Conservation (phyloP, 2,797 vertebrate genomes). For the Botia almorhae region DNA sequence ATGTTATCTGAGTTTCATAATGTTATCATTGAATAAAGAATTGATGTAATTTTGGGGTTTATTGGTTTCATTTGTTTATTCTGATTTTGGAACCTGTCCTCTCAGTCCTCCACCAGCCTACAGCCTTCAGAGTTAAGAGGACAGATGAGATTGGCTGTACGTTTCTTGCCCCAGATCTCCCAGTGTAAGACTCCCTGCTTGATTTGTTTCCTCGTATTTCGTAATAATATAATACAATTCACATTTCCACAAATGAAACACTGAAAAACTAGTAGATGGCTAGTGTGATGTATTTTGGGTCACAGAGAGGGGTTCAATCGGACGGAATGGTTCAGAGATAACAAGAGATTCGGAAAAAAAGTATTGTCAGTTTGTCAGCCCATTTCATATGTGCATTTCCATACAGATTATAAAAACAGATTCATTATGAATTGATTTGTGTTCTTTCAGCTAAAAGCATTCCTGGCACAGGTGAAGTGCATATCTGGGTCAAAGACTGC, state of each 20-base stretch:
- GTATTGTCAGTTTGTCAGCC: too few relatives aligned
- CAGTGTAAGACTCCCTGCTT: constrained; percentile 70
- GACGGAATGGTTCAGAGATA: background rate
- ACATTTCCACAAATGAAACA: background rate
- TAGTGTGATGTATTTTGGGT: background rate
- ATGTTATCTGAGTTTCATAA: too few relatives aligned
- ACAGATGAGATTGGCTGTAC: constrained; percentile 89
- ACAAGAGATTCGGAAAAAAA: too few relatives aligned
- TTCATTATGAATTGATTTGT: background rate
- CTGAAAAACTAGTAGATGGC: too few relatives aligned
- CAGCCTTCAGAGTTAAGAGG: constrained; percentile 81
- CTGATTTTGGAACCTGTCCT: constrained; percentile 35
- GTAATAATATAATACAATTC: background rate
- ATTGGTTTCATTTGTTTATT: constrained; percentile 19
- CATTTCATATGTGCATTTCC: background rate
- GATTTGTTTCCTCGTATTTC: background rate
- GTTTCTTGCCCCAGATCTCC: constrained; percentile 86
- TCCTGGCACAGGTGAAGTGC: constrained; percentile 85
- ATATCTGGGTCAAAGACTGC: constrained; percentile 98
- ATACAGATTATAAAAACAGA: background rate
- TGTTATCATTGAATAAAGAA: background rate
- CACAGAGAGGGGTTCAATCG: background rate
- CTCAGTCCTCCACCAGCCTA: constrained; percentile 77
- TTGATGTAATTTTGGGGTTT: background rate
- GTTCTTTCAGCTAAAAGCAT: constrained; percentile 72